Conservation (phyloP, 1,140 invertebrate genomes). For the Platorchestia sp. region DNA sequence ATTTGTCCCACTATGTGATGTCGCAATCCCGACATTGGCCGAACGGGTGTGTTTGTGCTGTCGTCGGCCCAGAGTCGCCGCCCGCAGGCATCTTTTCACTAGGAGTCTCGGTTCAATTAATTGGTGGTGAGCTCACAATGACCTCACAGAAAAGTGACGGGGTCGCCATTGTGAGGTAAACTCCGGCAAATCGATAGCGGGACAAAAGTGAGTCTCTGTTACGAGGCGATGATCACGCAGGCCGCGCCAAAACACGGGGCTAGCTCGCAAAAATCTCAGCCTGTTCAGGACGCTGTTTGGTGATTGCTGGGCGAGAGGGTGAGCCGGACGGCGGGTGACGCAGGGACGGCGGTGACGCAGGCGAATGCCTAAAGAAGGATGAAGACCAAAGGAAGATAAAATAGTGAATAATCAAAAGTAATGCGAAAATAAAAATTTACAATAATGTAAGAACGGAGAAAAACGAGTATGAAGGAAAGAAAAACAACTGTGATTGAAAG, state of each 20-base stretch:
- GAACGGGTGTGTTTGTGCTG: not conserved
- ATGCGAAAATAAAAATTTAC: too few relatives aligned
- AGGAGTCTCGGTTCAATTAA: not conserved
- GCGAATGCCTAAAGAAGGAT: too few relatives aligned
- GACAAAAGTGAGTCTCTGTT: slow-evolving; percentile 34
- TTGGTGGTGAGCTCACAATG: slow-evolving; percentile 4
- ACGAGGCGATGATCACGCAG: not conserved
- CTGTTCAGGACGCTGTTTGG: not conserved
- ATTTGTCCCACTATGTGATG: not conserved
- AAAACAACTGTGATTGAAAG: too few relatives aligned
- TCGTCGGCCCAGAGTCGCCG: not conserved
- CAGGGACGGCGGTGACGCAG: not conserved
- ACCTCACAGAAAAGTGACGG: slow-evolving; percentile 41
- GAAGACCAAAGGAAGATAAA: too few relatives aligned
- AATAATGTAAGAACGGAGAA: too few relatives aligned
- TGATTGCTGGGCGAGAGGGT: not conserved
- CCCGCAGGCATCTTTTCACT: not conserved
- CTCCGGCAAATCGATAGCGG: slow-evolving; percentile 34
- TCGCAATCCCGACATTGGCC: not conserved
- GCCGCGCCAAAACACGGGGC: not conserved
- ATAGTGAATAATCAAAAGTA: too few relatives aligned
- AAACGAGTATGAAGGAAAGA: too few relatives aligned
- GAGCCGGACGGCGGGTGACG: not conserved
- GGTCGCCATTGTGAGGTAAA: slow-evolving; percentile 14
- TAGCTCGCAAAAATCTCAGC: not conserved